These are phyloP conservation scores for Phoenicopterus ruber DNA, from an alignment of 2,113 vertebrate genomes.

Conservation along the genomic window DNA sequence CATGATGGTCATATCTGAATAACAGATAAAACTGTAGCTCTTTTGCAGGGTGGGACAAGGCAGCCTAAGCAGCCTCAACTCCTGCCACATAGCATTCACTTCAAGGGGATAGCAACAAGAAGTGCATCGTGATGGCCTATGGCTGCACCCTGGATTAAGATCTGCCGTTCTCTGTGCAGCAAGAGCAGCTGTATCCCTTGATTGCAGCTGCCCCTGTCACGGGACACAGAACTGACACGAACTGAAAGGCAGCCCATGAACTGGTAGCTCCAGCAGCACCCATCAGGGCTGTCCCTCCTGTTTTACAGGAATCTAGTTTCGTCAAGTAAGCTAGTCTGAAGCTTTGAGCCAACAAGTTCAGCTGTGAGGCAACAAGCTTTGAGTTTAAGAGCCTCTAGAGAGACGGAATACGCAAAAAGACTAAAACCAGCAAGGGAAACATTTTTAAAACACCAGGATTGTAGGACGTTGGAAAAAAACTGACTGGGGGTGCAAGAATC, in stretches of 20 bases:
- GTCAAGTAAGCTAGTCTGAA: neutral
- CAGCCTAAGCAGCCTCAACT: neutral
- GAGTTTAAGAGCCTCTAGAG: neutral
- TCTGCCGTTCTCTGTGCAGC: neutral
- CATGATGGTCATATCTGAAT: rapidly evolving
- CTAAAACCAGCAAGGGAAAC: neutral
- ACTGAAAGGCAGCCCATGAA: neutral
- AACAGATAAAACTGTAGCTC: neutral
- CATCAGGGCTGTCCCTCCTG: neutral
- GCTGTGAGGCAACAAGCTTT: neutral
- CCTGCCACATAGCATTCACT: neutral
- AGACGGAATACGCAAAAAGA: neutral
- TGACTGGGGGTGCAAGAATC: neutral
- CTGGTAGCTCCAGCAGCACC: neutral
- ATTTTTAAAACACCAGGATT: neutral
- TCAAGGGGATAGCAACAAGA: neutral
- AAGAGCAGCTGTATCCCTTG: neutral
- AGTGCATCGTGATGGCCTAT: rapidly evolving
- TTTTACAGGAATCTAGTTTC: neutral
- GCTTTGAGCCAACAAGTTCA: neutral
- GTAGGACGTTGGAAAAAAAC: neutral
- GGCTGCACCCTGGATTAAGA: neutral
- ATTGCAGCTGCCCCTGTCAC: rapidly evolving
- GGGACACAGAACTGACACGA: too few species aligned
- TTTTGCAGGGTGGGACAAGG: rapidly evolving